Percentiles rank a stretch among this genome's conserved stretches.
Conservation (phyloP, 2,113 vertebrate species). For the Heliornis fulica region DNA sequence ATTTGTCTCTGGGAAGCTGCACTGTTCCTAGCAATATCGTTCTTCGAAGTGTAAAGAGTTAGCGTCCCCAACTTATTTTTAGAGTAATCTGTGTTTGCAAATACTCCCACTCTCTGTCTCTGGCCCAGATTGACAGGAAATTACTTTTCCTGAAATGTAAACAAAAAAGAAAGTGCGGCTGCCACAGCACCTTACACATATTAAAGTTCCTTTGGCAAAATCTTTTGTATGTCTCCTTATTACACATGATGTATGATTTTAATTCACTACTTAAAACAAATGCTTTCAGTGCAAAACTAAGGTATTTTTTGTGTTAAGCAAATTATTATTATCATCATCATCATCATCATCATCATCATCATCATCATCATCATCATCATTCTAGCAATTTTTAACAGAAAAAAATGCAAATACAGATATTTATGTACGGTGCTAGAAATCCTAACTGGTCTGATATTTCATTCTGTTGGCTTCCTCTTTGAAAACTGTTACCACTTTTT, state of each 20-base stretch:
- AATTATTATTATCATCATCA: too few relatives aligned
- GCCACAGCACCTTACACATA: neutral
- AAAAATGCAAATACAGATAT: neutral
- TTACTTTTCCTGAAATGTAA: neutral
- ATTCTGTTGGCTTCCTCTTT: neutral
- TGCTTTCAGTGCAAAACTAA: neutral
- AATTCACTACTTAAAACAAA: neutral
- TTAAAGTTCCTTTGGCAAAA: neutral
- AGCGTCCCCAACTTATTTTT: constrained; percentile 22
- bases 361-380: too few relatives aligned
- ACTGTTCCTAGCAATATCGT: neutral
- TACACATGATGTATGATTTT: neutral
- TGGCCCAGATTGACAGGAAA: constrained; percentile 24
- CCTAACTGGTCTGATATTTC: neutral
- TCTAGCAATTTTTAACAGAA: neutral
- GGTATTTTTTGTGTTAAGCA: too few relatives aligned
- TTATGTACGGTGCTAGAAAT: neutral
- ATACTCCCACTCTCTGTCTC: neutral
- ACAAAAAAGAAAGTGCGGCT: neutral
- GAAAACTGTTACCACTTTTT: neutral
- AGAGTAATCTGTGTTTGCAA: constrained; percentile 38
- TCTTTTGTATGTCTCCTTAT: neutral
- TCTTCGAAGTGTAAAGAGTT: neutral
- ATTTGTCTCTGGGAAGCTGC: neutral
- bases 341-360: too few relatives aligned